Conservation (phyloP, 2,113 vertebrate genomes). For the Polypterus bichir region DNA sequence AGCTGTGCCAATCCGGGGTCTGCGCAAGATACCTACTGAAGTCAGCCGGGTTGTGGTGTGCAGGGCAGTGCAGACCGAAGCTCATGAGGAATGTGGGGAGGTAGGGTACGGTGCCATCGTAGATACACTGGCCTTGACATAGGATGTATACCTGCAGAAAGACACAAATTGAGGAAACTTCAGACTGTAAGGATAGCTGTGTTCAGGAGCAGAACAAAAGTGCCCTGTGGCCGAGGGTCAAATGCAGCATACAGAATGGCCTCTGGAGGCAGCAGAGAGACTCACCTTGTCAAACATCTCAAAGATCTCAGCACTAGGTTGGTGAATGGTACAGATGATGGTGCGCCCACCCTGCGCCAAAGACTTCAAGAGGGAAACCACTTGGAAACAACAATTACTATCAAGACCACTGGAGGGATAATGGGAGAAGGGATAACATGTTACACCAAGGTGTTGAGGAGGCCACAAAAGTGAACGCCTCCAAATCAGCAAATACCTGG, state of each 20-base stretch:
- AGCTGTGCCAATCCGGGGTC: too few relatives aligned
- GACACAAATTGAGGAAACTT: conserved; percentile 1
- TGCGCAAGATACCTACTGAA: conserved; percentile 53
- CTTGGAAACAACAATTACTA: conserved; percentile 64
- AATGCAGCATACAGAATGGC: too few relatives aligned
- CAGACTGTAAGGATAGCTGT: too few relatives aligned
- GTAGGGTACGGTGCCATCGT: conserved; percentile 57
- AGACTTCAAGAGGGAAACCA: conserved; percentile 61
- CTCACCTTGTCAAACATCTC: conserved; percentile 67
- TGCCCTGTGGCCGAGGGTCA: too few relatives aligned
- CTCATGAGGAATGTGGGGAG: conserved; percentile 64
- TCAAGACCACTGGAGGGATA: conserved; percentile 50
- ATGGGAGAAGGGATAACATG: neutral
- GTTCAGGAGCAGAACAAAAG: too few relatives aligned
- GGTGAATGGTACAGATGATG: conserved; percentile 69
- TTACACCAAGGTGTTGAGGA: conserved; percentile 13
- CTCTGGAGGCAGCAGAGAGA: too few relatives aligned
- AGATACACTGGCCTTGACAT: conserved; percentile 69
- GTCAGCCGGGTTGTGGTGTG: conserved; percentile 64
- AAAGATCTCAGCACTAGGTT: conserved; percentile 68
- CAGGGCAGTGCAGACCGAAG: conserved; percentile 59
- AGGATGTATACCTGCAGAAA: conserved; percentile 59
- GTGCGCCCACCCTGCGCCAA: conserved; percentile 63
- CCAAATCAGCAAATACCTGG: conserved; percentile 40
- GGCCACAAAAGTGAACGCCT: neutral